Percentiles rank a stretch among this genome's conserved stretches.
These are phyloP conservation scores for Eurystomus gularis DNA, from an alignment of 2,113 vertebrate genomes.

Conservation along the genomic window DNA sequence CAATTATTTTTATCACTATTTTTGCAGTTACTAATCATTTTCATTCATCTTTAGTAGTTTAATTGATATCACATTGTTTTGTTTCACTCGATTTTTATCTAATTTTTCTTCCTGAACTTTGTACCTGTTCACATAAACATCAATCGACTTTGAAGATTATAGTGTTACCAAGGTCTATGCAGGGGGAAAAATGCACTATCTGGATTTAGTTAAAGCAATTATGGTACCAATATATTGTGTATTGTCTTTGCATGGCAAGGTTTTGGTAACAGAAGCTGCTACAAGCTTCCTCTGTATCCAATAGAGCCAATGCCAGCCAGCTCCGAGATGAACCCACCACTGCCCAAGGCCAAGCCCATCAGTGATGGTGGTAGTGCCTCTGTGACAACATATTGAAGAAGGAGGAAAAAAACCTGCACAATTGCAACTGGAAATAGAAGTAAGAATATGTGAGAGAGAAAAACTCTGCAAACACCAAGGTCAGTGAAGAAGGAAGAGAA, in stretches of 20 bases:
- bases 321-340: not conserved
- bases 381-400: no score
- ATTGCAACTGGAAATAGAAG: no score
- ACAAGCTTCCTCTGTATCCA: not conserved
- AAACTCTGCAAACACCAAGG: no score
- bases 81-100: not conserved
- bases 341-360: not conserved
- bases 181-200: rapidly evolving
- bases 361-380: not conserved
- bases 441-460: no score
- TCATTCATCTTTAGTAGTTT: not conserved
- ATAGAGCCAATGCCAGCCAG: not conserved
- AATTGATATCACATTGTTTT: not conserved
- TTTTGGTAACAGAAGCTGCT: not conserved
- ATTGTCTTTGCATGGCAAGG: not conserved
- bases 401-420: no score
- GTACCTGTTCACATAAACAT: not conserved
- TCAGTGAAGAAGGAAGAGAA: no score
- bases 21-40: not conserved
- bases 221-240: not conserved
- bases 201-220: not conserved
- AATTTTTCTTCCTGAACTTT: not conserved
- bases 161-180: not conserved
- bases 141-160: not conserved
- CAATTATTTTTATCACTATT: not conserved